These are phyloP conservation scores for Onychomys leucogaster DNA, from an alignment of 2,797 vertebrate genomes.

Conservation along the genomic window DNA sequence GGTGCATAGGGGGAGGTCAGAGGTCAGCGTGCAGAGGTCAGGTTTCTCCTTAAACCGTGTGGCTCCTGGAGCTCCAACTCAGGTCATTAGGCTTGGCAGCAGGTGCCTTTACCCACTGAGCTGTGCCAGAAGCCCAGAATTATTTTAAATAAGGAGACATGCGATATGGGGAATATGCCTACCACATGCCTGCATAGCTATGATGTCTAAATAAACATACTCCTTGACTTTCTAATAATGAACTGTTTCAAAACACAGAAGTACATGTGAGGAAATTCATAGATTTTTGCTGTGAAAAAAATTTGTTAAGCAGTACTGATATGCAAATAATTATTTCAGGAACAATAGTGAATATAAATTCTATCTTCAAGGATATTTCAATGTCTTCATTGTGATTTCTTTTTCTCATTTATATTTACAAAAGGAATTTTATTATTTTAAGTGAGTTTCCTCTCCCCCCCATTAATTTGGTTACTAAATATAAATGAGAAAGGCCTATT, in stretches of 20 bases:
- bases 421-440: slow-evolving; percentile 58
- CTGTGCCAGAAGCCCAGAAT: not conserved
- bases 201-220: not conserved
- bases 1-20: not conserved
- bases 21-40: not conserved
- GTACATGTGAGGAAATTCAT: not conserved
- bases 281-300: slow-evolving; percentile 36
- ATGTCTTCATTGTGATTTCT: slow-evolving; percentile 9
- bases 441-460: slow-evolving; percentile 15
- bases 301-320: not conserved
- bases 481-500: slow-evolving; percentile 56
- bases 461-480: slow-evolving; percentile 55
- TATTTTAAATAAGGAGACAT: not conserved
- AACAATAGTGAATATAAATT: slow-evolving; percentile 42
- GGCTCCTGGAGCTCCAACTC: not conserved
- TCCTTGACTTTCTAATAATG: not conserved
- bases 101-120: not conserved
- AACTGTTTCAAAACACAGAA: slow-evolving; percentile 19
- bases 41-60: not conserved
- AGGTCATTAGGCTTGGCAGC: not conserved
- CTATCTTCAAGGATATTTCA: slow-evolving; percentile 50
- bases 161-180: slow-evolving; percentile 5
- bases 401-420: slow-evolving; percentile 63
- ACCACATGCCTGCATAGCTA: not conserved
- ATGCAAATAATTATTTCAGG: not conserved